Evolutionary conservation across 2,113 vertebrate species (phyloP), one percentile per base, ranked within the genome.

Genomic region (Actenoides lindsayi): DNA sequence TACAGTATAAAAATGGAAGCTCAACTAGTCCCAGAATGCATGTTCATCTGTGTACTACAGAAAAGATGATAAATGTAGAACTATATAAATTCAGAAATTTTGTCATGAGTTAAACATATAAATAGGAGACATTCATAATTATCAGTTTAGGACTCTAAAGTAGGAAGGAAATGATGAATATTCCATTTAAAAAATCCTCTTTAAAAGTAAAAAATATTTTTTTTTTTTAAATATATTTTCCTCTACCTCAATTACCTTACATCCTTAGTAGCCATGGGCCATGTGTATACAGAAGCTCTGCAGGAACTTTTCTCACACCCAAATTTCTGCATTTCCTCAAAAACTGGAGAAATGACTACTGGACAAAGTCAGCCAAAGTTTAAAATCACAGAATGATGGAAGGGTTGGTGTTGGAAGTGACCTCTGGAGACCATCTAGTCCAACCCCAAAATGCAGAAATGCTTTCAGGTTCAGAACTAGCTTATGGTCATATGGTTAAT

Each of bases 391-490:
- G n/a, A 62, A 62, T 62, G n/a, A 59, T 12, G 42, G 63, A 65
- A 65, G 13, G 28, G 28, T 31, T 65, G 39, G 39, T 27, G 17
- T 42, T 42, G 39, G 63, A 42, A 42, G 28, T 18, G 63, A 65
- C n/a, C 59, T 62, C 59, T 30, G 63, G 63, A 42, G 63, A 65
- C 42, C 39, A 64, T 42, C 28, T 42, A 65, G 63, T 41, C 63
- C 63, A 65, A 44, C 28, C 28, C 19, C 63, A 65, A 62, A 93
- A 93, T 80, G 68, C 62, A 96, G 79, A 93, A 92, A 81, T 90
- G 85, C 91, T 96, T 95, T 90, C 88, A 88, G 64, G 23, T 56
- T 89, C 67, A 77, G 78, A 87, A 77, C 69, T 68, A 94, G 46
- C 15, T 95, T 90, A 67, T 87, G 90, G 33, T 44, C 88, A 85